Base-by-base conservation (phyloP, 1,140 invertebrate genomes). In the Bombus affinis region DNA sequence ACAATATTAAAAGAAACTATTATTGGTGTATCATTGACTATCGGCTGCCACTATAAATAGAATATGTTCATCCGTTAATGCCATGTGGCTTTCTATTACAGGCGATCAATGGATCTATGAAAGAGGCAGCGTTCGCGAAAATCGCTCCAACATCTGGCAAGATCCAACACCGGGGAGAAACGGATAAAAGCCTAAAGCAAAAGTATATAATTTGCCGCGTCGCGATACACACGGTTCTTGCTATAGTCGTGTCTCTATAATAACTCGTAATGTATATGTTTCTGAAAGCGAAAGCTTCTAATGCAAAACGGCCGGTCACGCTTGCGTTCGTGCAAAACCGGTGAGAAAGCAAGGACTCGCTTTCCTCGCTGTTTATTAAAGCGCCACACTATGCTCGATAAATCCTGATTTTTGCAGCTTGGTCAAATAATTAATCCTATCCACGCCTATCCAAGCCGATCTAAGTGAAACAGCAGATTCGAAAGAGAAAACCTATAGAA, bases 251-350 rank as follows among this genome's bases (percentile, higher is more conserved):
- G 68, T 18, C 39, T 72, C 39, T 75, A 70, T 89, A 89, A 89
- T 89, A 86, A 89, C n/a, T 83, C 57, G 18, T 71, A 86, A 79
- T 66, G 47, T 42, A 53, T 89, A 83, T 53, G 68, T 87, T 84
- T 74, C 68, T 42, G 77, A 91, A 86, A 88, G 89, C 86, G 89
- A 91, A 88, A 90, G 86, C 86, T 76, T 32, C 71, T 76, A 57
- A 86, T 65, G 78, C 80, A 71, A 62, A 62, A 81, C 77, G 68
- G 57, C 75, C n/a, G 80, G 86, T 90, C 86, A 90, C 89, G 89
- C 89, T 90, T 85, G 89, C 83, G 82, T 90, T 86, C 78, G 78
- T 77, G 82, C 79, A 87, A 87, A 90, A 88, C 86, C 76, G 68
- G 71, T 80, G 86, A 65, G 83, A 90, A 90, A 90, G 89, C 82